Percentiles rank a stretch among this genome's conserved stretches.
Evolutionary conservation across 2,797 vertebrate genomes (phyloP).

Genomic region (Sebastes diaconus): DNA sequence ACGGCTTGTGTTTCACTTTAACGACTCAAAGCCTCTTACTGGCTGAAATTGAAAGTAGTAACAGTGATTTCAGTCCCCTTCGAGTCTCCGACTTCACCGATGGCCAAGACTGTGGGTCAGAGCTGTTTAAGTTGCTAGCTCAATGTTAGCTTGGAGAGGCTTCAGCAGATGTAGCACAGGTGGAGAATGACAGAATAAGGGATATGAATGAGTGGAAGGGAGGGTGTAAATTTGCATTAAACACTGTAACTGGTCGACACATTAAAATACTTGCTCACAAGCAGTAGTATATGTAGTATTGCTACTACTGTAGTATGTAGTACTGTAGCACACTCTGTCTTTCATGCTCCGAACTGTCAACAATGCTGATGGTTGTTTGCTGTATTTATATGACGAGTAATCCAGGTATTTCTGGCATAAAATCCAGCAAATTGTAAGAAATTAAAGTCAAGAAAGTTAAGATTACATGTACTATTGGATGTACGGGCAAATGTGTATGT

Average conservation of each 20-base stretch:
- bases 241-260: not conserved
- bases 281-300: not conserved
- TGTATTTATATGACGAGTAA: not conserved
- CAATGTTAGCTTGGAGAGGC: not conserved
- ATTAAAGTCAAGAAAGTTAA: not conserved
- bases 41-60: not conserved
- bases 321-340: not conserved
- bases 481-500: not conserved
- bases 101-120: not conserved
- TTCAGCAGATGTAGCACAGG: not conserved
- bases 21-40: not conserved
- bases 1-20: not conserved
- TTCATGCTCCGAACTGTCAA: not conserved
- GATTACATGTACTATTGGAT: not conserved
- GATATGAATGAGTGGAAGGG: not conserved
- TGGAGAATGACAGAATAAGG: not conserved
- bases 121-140: not conserved
- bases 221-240: not conserved
- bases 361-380: not conserved
- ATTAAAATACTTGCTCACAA: not conserved
- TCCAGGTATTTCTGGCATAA: not conserved
- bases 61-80: not conserved
- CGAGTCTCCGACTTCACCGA: not conserved
- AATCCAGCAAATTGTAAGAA: not conserved
- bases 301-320: not conserved